Evolutionary conservation across 2,113 vertebrate species (phyloP).

Genomic region (Pygoscelis adeliae): DNA sequence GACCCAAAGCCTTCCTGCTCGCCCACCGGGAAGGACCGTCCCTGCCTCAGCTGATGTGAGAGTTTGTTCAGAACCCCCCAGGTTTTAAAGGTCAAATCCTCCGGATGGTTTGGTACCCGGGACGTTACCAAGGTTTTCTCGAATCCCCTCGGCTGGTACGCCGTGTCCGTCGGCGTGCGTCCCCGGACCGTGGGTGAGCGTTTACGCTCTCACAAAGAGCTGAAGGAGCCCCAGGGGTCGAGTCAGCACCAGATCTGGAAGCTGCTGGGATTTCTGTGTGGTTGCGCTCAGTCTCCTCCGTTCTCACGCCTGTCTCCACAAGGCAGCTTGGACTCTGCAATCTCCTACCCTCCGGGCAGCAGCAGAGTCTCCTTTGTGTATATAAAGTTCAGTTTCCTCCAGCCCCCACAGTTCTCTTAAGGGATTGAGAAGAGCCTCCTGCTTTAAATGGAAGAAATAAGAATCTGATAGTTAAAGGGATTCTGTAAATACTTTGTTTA

Average conservation of each 20-base stretch:
- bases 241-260: background rate
- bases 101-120: accelerated
- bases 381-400: background rate
- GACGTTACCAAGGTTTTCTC: background rate
- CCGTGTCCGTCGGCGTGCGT: accelerated
- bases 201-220: background rate
- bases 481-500: background rate
- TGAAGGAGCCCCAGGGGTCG: background rate
- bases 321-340: background rate
- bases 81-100: background rate
- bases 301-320: background rate
- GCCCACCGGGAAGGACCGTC: accelerated
- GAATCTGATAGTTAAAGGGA: background rate
- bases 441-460: background rate
- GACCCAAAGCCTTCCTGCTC: background rate
- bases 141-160: background rate
- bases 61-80: background rate
- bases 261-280: background rate
- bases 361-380: background rate
- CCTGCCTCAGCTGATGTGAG: accelerated
- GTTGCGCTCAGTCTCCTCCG: background rate
- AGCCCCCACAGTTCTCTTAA: background rate
- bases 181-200: background rate
- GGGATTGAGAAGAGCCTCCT: background rate
- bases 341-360: background rate